phyloP scores from a whole-genome alignment of 2,113 vertebrate species.

The Cebus imitator region DNA sequence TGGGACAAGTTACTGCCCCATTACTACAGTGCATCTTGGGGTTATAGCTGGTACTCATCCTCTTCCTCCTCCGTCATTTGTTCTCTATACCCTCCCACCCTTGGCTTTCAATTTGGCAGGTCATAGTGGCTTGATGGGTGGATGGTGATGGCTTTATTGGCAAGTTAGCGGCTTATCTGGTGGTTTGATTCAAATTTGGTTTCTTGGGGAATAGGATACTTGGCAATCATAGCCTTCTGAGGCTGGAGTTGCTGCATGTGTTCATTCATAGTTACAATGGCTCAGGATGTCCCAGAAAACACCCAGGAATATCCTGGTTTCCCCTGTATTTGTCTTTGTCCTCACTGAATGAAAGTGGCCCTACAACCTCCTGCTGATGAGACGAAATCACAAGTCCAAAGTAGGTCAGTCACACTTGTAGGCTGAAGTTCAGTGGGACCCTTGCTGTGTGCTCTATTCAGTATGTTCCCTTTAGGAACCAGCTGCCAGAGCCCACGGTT shows the following conservation, averaged over 20 bases:
- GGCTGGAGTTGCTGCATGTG: not conserved
- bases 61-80: too few species aligned
- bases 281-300: not conserved
- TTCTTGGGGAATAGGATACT: not conserved
- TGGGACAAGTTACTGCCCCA: not conserved
- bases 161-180: not conserved
- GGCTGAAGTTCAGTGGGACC: not conserved
- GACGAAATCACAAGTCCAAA: not conserved
- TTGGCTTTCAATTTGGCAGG: not conserved
- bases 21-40: not conserved
- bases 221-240: not conserved
- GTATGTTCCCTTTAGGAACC: not conserved
- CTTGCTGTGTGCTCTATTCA: not conserved
- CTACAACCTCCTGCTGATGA: not conserved
- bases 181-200: not conserved
- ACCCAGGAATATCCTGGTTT: not conserved
- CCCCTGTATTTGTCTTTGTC: not conserved
- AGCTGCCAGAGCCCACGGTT: not conserved
- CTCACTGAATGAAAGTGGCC: not conserved
- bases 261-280: not conserved
- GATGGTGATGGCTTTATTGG: too few species aligned
- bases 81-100: not conserved
- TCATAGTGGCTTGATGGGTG: not conserved
- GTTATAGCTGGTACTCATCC: not conserved
- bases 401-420: not conserved